phyloP scores from a whole-genome alignment of 1,140 invertebrate species.

The Euglossa dilemma region DNA sequence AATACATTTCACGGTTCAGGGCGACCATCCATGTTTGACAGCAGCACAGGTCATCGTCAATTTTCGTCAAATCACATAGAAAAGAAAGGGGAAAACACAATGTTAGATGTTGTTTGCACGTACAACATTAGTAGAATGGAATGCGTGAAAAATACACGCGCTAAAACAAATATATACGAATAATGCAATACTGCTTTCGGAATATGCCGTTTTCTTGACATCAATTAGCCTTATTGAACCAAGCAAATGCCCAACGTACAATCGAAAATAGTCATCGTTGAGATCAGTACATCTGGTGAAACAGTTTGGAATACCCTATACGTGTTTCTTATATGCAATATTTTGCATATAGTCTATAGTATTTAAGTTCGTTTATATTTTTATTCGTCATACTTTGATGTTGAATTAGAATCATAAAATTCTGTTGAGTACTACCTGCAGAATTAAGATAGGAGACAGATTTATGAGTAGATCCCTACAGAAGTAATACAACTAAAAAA shows the following conservation, averaged over 20 bases:
- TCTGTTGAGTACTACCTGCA: neutral
- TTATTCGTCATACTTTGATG: constrained; percentile 1
- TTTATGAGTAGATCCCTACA: constrained; percentile 4
- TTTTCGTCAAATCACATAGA: constrained; percentile 83
- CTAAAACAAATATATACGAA: constrained; percentile 50
- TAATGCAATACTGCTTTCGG: constrained; percentile 27
- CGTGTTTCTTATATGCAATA: neutral
- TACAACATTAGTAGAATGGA: constrained; percentile 52
- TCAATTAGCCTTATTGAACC: constrained; percentile 66
- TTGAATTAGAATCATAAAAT: constrained; percentile 6
- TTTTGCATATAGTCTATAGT: neutral
- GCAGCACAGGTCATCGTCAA: constrained; percentile 83
- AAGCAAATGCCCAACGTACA: constrained; percentile 78
- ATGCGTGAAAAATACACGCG: constrained; percentile 50
- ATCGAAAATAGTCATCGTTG: neutral
- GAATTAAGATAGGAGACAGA: neutral
- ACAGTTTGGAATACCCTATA: neutral
- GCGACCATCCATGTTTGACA: constrained; percentile 82
- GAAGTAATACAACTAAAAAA: neutral
- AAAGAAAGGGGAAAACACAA: constrained; percentile 83
- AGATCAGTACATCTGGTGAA: neutral
- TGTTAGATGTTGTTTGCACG: constrained; percentile 77
- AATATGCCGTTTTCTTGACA: constrained; percentile 33
- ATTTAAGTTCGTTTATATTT: neutral
- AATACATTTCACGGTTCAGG: constrained; percentile 75